These are phyloP conservation scores for Coelopa frigida DNA, from an alignment of 1,140 invertebrate species.

Conservation along the genomic window DNA sequence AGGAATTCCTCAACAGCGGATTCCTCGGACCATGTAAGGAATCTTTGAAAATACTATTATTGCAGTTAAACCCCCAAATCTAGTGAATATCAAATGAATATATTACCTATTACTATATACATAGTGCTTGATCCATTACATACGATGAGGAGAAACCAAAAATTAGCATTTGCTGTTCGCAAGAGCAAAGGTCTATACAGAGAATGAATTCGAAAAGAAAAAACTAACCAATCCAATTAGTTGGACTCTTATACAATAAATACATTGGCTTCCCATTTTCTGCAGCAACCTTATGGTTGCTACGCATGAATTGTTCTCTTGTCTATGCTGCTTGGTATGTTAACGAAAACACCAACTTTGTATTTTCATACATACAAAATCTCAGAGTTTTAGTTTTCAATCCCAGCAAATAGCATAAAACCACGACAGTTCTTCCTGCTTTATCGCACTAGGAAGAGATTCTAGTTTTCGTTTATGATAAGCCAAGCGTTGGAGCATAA, in stretches of 20 bases:
- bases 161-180: neutral
- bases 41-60: neutral
- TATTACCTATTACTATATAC: neutral
- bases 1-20: conserved; percentile 34
- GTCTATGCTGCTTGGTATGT: neutral
- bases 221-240: conserved; percentile 13
- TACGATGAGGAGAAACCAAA: neutral
- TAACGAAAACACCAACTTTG: neutral
- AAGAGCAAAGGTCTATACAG: neutral
- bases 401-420: conserved; percentile 3
- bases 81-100: too few relatives aligned
- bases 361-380: neutral
- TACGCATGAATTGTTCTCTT: neutral
- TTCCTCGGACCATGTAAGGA: conserved; percentile 44
- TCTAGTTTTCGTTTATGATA: too few relatives aligned
- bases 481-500: too few relatives aligned
- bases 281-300: neutral
- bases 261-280: neutral
- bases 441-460: too few relatives aligned
- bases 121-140: neutral
- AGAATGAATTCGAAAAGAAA: too few relatives aligned
- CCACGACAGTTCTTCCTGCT: too few relatives aligned
- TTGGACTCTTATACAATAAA: conserved; percentile 1
- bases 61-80: too few relatives aligned
- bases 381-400: neutral